Evolutionary conservation across 2,797 vertebrate species (phyloP).

Genomic region (Columba guinea): DNA sequence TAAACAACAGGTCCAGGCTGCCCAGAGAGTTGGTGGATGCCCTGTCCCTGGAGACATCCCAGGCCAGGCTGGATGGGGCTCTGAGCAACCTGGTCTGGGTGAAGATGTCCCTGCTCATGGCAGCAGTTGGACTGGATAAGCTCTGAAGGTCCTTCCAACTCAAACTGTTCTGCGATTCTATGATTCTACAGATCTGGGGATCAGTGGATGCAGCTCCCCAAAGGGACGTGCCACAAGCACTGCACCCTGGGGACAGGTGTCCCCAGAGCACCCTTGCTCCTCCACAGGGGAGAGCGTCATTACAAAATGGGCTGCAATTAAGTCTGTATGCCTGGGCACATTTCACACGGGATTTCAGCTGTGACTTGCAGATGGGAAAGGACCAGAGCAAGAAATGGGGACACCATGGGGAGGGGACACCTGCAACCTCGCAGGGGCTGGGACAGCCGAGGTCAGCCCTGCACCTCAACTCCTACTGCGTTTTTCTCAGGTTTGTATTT

Average conservation of each 20-base stretch:
- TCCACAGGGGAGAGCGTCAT: background rate
- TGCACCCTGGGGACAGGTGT: accelerated
- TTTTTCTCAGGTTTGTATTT: slow-evolving; percentile 53
- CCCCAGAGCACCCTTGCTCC: background rate
- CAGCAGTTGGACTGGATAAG: too few relatives aligned
- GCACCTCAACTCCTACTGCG: background rate
- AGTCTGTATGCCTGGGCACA: background rate
- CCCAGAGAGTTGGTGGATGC: too few relatives aligned
- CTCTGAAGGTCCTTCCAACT: too few relatives aligned
- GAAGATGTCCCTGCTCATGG: too few relatives aligned
- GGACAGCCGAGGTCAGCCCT: background rate
- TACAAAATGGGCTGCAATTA: slow-evolving; percentile 1
- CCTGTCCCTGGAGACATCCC: too few relatives aligned
- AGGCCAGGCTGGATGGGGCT: too few relatives aligned
- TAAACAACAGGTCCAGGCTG: background rate
- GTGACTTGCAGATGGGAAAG: background rate
- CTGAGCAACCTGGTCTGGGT: too few relatives aligned
- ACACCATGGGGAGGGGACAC: background rate
- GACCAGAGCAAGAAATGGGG: background rate
- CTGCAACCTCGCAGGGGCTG: background rate
- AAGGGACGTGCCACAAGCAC: background rate
- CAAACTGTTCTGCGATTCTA: too few relatives aligned
- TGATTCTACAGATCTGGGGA: background rate
- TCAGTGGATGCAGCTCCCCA: background rate
- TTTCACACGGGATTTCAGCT: slow-evolving; percentile 10